Evolutionary conservation across 2,113 vertebrate genomes (phyloP), one percentile per base, ranked within the genome.

Genomic region (Heterotis niloticus): DNA sequence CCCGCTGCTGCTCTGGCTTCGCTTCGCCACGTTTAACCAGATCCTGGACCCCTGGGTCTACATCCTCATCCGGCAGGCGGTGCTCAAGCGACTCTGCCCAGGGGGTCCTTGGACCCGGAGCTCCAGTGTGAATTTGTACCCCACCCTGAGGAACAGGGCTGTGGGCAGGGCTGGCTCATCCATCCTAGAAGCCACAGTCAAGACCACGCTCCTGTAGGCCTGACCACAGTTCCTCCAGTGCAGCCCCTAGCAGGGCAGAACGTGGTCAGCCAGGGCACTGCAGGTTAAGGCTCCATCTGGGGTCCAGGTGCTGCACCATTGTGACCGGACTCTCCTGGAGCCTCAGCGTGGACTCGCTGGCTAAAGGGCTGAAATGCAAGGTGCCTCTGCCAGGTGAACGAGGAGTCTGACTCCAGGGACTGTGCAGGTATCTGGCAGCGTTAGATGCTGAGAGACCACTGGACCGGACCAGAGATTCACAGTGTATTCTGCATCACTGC

Each of bases 21-120:
- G 71, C 23, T 74, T 74, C 56, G 71, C 71, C 52, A 28, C 54
- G 5, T 74, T 51, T 44, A 59, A 74, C 71, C 71, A 74, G 71
- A 16, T 57, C 71, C 71, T 73, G 71, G 71, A 74, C 24, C 71
- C 71, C 24, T 59, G 24, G 16, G 54, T 74, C 13, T 74, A 74
- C 71, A 74, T 74, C 71, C 52, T 74, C n/a, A 54, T 74, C 23
- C 71, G 54, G 23, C 71, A 74, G 52, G 23, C 54, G 0, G 71
- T 74, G 71, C 71, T 74, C 18, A 74, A 74, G 71, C 20, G 4
- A 54, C 5, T 74, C 4, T 57, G 1, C 13, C 51, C 20, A 20
- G 14, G 14, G 20, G 59, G 3, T 14, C 13, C n/a, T 23, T 74
- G 54, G 54, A 24, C 54, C 52, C 0, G 52, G 23, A n/a, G 71